Percentiles rank a stretch among this genome's conserved stretches.
These are phyloP conservation scores for Ganaspis brasiliensis DNA, from an alignment of 2,888 invertebrate genomes.

Conservation along the genomic window DNA sequence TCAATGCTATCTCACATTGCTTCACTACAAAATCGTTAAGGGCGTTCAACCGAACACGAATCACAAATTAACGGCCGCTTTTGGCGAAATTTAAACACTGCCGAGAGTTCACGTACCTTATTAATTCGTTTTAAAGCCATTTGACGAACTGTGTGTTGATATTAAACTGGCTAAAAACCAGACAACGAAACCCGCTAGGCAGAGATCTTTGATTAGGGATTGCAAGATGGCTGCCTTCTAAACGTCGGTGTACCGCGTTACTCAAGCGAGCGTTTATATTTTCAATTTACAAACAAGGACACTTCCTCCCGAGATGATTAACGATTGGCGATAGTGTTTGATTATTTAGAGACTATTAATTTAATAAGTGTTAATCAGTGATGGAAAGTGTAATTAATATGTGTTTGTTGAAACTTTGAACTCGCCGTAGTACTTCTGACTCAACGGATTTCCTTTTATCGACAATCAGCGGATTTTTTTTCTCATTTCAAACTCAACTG, in stretches of 20 bases:
- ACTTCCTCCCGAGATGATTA: slow-evolving; percentile 43
- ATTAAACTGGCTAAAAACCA: slow-evolving; percentile 89
- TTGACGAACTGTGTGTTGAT: slow-evolving; percentile 82
- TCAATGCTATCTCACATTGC: slow-evolving; percentile 86
- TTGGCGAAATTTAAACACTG: neutral
- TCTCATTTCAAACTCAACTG: slow-evolving; percentile 52
- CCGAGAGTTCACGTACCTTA: slow-evolving; percentile 87
- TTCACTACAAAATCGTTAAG: slow-evolving; percentile 84
- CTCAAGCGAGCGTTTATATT: slow-evolving; percentile 80
- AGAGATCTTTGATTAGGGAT: slow-evolving; percentile 93
- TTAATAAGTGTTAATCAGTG: neutral
- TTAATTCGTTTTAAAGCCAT: slow-evolving; percentile 99
- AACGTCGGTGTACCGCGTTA: slow-evolving; percentile 88
- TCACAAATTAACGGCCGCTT: slow-evolving; percentile 53
- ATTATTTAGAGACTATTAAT: neutral
- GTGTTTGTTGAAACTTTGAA: slow-evolving; percentile 60
- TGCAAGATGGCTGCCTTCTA: slow-evolving; percentile 93
- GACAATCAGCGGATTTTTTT: slow-evolving; percentile 71
- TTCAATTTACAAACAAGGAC: slow-evolving; percentile 31
- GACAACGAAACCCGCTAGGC: slow-evolving; percentile 91
- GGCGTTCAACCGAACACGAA: slow-evolving; percentile 80
- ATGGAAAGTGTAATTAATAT: slow-evolving; percentile 50
- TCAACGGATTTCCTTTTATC: slow-evolving; percentile 77
- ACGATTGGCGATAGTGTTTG: neutral
- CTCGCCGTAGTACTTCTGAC: slow-evolving; percentile 61